Evolutionary conservation across 2,113 vertebrate genomes (phyloP).

Genomic region (Malaclemys terrapin): DNA sequence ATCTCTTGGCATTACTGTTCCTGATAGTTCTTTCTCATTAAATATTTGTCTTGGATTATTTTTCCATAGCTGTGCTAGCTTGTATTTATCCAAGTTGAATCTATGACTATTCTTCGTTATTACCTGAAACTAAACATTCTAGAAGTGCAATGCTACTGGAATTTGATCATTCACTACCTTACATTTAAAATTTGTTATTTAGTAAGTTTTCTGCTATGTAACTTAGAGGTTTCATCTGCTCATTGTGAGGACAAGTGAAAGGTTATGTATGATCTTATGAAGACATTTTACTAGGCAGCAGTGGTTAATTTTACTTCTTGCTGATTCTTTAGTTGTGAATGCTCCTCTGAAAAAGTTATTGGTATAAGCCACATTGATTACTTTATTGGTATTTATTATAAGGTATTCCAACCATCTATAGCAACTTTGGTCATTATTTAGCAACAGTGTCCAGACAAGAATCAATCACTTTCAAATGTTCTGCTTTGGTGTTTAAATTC

Average conservation of each 20-base stretch:
- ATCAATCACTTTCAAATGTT: neutral
- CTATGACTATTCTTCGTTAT: neutral
- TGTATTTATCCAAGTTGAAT: neutral
- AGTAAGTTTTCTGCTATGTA: neutral
- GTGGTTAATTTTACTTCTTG: neutral
- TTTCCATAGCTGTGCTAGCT: neutral
- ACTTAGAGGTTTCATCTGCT: neutral
- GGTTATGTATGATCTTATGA: neutral
- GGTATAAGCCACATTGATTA: neutral
- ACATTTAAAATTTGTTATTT: neutral
- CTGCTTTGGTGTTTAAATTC: neutral
- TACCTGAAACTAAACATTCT: neutral
- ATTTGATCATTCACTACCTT: neutral
- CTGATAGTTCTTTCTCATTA: neutral
- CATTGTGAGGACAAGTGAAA: neutral
- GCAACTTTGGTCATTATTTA: neutral
- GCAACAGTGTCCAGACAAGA: neutral
- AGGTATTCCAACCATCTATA: neutral
- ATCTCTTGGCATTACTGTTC: neutral
- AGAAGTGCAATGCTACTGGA: neutral
- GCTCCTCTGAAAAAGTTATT: neutral
- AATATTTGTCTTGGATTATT: neutral
- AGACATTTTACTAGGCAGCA: neutral
- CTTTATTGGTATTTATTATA: neutral
- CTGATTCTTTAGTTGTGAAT: neutral